Base-by-base conservation (phyloP, 2,888 invertebrate species). In the Zygaena filipendulae region DNA sequence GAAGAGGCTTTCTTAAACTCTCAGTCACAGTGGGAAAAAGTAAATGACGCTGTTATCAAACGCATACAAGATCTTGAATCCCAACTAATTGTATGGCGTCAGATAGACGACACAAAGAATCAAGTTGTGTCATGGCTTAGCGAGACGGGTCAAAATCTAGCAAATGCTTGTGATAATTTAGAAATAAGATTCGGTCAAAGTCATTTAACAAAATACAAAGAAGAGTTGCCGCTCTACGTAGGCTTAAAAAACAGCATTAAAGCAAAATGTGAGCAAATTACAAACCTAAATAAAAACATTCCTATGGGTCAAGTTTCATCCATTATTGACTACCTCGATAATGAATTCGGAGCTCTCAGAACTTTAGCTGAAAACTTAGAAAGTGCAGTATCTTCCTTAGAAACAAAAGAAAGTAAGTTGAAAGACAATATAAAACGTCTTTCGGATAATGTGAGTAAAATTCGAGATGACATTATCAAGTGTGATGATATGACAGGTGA, bases 401-500 rank as follows among this genome's bases (percentile, higher is more conserved):
- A 87, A 35, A 85, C 90, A 27, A 86, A 87, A 50, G 93, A 94
- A 57, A 86, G 84, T 37, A 82, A 82, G 30, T 80, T 94, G 4
- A 85, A 88, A 39, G 83, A 84, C 24, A 85, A 86, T 12, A 85
- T 92, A 10, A 93, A 92, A 64, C 72, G 71, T 3, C 81, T 87
- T 0, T 86, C 87, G 3, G 90, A 89, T 35, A 81, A 80, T 35
- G 82, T 94, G 1, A 86, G 87, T 9, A 86, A 84, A 55, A 80
- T 92, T 11, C 85, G 93, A 10, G 93, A 94, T 52, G 86, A 88
- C 21, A 85, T 94, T n/a, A 88, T 92, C 21, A 90, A 91, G 60
- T 94, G 93, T 53, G 95, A 95, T 54, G 94, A 94, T 51, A 84
- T 93, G 68, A 90, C 91, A 3, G 95, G 96, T 0, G 91, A 92